Evolutionary conservation across 2,113 vertebrate species (phyloP), one percentile per base, ranked within the genome.

Genomic region (Mesoclemmys tuberculata): DNA sequence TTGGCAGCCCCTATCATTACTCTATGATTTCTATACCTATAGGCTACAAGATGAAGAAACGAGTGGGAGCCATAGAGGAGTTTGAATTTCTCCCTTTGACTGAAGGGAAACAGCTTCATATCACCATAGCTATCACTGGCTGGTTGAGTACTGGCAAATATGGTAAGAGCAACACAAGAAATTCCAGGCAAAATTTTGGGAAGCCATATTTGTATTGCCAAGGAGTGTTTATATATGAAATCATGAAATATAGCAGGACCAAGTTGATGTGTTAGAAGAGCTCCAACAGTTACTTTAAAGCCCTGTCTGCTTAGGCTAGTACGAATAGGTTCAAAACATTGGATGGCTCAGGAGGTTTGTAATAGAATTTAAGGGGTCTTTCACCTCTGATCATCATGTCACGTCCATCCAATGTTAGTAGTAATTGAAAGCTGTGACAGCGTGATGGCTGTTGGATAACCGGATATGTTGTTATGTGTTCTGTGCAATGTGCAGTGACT

Each of bases 31-130:
- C 93, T 86, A 80, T 75, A 4, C 49, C 91, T 94, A 56, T 83
- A 99, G 99, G 99, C 4, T 99, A 99, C 97, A 99, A 99, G 97
- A 99, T 99, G 99, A 99, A 99, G 92, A 99, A 99, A 96, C 98
- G 99, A 38, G 99, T 99, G 1, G 99, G 99, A 27, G 99, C 99
- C 19, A 99, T 99, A 27, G 99, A 99, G 94, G 99, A 99, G 96
- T 99, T 99, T 98, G 98, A 99, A 46, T 99, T 99, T 96, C 98
- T 99, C 94, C 99, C 99, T 9, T 97, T 99, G 87, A 99, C 98
- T 0, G 98, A 99, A 54, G 99, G 99, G 85, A 99, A 98, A 93
- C 99, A 99, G 96, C 99, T 99, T 85, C 99, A 99, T 49, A 97
- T 99, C 96, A 99, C 99, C 89, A 98, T 99, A 10, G 99, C 99